Conservation (phyloP, 2,113 vertebrate species). For the Noturus placidus region DNA sequence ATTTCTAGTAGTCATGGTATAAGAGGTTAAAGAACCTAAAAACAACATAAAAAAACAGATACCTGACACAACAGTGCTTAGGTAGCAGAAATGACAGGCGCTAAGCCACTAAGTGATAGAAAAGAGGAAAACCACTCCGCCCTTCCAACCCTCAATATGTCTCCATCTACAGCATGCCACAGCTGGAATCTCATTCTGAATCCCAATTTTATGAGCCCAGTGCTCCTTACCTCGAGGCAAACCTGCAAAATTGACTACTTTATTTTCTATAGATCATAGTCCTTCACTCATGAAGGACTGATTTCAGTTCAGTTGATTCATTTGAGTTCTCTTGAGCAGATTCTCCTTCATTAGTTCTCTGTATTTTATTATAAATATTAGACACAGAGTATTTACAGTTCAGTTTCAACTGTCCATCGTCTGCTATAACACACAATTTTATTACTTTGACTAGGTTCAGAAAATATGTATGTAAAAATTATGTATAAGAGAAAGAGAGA, state of each 20-base stretch:
- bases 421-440: background rate
- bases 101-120: constrained; percentile 2
- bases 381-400: background rate
- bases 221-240: background rate
- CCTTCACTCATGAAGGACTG: background rate
- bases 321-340: background rate
- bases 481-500: background rate
- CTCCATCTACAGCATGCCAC: background rate
- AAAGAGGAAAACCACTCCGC: background rate
- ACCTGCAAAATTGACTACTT: background rate
- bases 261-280: background rate
- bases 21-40: background rate
- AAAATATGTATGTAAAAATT: background rate
- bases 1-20: background rate
- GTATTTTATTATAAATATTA: background rate
- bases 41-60: background rate
- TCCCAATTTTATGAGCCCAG: background rate
- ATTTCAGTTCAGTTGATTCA: background rate
- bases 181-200: constrained; percentile 20
- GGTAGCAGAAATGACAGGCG: background rate
- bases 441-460: background rate
- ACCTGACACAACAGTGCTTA: background rate
- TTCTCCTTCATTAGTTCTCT: background rate
- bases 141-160: background rate
- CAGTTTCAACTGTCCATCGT: background rate